Evolutionary conservation across 1,140 invertebrate species (phyloP).

Genomic region (Gonioctena quinquepunctata): DNA sequence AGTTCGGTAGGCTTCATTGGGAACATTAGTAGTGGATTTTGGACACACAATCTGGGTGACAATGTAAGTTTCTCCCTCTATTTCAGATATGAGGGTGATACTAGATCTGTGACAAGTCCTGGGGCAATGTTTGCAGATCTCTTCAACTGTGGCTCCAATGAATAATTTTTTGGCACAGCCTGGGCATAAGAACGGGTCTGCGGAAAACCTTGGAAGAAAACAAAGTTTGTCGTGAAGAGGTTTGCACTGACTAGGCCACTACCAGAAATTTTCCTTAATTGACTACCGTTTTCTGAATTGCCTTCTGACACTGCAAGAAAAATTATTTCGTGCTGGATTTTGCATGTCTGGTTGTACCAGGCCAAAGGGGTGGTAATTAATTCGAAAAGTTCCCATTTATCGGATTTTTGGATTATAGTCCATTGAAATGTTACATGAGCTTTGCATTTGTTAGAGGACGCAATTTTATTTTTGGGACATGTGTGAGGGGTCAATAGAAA

Average conservation of each 20-base stretch:
- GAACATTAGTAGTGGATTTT: neutral
- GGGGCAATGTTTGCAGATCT: constrained; percentile 17
- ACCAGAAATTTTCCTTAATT: constrained; percentile 21
- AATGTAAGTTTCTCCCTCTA: constrained; percentile 9
- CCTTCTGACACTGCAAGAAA: constrained; percentile 11
- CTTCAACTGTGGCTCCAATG: constrained; percentile 19
- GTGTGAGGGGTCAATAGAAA: too few relatives aligned
- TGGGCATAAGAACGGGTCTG: constrained; percentile 18
- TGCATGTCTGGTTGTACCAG: constrained; percentile 28
- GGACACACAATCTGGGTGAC: neutral
- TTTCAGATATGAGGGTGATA: constrained; percentile 21
- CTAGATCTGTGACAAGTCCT: constrained; percentile 13
- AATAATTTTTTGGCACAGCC: constrained; percentile 19
- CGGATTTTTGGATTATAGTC: constrained; percentile 4
- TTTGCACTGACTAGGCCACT: constrained; percentile 19
- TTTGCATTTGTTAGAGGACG: too few relatives aligned
- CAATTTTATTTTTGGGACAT: too few relatives aligned
- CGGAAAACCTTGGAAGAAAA: constrained; percentile 20
- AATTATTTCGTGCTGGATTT: constrained; percentile 16
- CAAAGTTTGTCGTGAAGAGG: constrained; percentile 23
- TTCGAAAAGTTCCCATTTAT: constrained; percentile 19
- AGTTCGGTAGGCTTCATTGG: neutral
- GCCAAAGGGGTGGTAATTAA: constrained; percentile 23
- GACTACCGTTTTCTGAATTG: neutral
- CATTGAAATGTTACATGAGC: too few relatives aligned